Base-by-base conservation (phyloP, 2,113 vertebrate genomes). In the Sylvilagus bachmani region DNA sequence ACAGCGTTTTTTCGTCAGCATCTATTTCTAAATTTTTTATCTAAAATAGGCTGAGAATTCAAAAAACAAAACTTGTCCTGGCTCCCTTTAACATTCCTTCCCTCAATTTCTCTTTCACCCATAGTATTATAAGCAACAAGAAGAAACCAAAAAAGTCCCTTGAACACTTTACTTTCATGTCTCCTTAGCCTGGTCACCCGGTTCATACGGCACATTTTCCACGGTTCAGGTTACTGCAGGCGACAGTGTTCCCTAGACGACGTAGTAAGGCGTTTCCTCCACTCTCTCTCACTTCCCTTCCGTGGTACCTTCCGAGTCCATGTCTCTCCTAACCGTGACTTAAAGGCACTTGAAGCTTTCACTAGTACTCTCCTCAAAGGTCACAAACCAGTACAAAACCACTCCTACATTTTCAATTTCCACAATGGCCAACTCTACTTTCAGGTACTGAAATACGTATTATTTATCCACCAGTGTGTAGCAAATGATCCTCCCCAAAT, bases 21-120 rank as follows among this genome's bases (percentile, higher is more conserved):
- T 71, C 58, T 10, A 69, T 77, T 84, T 96, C 36, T 61, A 77
- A 81, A 73, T 61, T 95, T 96, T 78, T 77, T 86, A 64, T 70
- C 55, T 75, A 31, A 6, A 86, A 64, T 49, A 93, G 13, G 62
- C 22, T 82, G 33, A 93, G 31, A 70, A 69, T 73, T 89, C 51
- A 87, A 90, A 78, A 71, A 62, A 31, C 22, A 29, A 4, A 58
- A 78, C 44, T 44, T 44, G 21, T 31, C 17, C 71, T 84, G 6
- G 0, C 31, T 94, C 36, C 16, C 21, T 71, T 69, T 58, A 62
- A 77, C 31, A 16, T 77, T 75, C 21, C 4, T 66, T 75, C 21
- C 13, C 12, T 77, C n/a, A 51, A 1, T 38, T 6, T 74, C 38
- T 49, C 27, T 70, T 10, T 79, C 55, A 58, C 55, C 31, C 24